Conservation (phyloP, 2,888 invertebrate species). For the Tiliacea citrago region DNA sequence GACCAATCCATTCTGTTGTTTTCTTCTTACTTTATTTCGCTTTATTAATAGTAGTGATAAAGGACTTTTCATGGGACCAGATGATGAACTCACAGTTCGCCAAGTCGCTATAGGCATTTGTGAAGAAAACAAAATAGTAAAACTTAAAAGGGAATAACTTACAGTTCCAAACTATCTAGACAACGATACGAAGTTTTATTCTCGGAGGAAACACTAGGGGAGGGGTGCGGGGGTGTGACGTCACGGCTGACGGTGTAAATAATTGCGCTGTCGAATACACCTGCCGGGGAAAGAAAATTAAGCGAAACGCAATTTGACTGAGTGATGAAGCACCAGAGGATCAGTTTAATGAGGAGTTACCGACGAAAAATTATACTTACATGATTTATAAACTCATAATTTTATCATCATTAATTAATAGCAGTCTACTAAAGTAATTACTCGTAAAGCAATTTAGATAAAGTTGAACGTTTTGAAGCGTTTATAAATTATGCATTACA, state of each 20-base stretch:
- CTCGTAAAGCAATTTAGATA: slow-evolving; percentile 70
- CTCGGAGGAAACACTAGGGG: slow-evolving; percentile 75
- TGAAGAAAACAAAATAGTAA: slow-evolving; percentile 73
- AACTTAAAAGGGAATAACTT: slow-evolving; percentile 78
- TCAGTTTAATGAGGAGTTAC: slow-evolving; percentile 89
- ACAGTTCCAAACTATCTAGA: slow-evolving; percentile 84
- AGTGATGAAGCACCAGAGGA: slow-evolving; percentile 90
- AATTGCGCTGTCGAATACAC: slow-evolving; percentile 91
- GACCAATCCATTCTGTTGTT: background rate
- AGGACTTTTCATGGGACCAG: slow-evolving; percentile 21
- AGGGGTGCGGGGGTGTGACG: slow-evolving; percentile 78
- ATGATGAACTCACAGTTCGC: slow-evolving; percentile 68
- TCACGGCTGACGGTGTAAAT: slow-evolving; percentile 89
- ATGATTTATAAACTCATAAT: slow-evolving; percentile 61
- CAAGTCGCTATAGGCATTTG: slow-evolving; percentile 72
- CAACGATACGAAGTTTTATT: slow-evolving; percentile 80
- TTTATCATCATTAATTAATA: slow-evolving; percentile 75
- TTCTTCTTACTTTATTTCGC: background rate
- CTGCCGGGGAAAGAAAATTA: slow-evolving; percentile 90
- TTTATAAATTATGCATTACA: slow-evolving; percentile 59
- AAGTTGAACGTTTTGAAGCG: slow-evolving; percentile 63
- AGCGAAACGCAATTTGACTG: slow-evolving; percentile 91
- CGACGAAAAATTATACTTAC: slow-evolving; percentile 83
- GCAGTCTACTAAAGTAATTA: slow-evolving; percentile 73
- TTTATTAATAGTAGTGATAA: background rate